phyloP scores from a whole-genome alignment of 2,888 invertebrate genomes.

The Apotomis capreana region DNA sequence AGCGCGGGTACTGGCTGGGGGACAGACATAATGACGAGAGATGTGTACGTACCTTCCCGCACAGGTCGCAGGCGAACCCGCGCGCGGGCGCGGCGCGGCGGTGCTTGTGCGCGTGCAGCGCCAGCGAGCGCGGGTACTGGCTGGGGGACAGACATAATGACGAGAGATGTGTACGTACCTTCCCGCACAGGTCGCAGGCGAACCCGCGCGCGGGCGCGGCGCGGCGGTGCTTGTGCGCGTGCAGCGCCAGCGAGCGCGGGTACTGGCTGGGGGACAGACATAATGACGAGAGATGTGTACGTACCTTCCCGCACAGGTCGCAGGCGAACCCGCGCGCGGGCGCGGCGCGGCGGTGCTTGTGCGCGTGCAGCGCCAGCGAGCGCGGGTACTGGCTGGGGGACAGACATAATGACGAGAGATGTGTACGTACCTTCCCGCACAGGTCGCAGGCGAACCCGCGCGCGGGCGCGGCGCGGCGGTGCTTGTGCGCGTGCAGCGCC shows the following conservation, averaged over 20 bases:
- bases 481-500: conserved; percentile 81
- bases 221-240: conserved; percentile 81
- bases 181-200: conserved; percentile 87
- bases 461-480: conserved; percentile 69
- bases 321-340: conserved; percentile 82
- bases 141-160: conserved; percentile 51
- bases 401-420: too few species aligned
- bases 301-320: conserved; percentile 86
- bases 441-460: conserved; percentile 85
- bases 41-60: conserved; percentile 79
- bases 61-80: conserved; percentile 86
- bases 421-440: conserved; percentile 82
- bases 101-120: conserved; percentile 82
- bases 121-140: conserved; percentile 84
- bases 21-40: background rate
- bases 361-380: conserved; percentile 83
- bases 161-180: conserved; percentile 59
- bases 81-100: conserved; percentile 66
- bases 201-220: conserved; percentile 68
- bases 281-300: too few species aligned
- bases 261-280: conserved; percentile 69
- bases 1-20: conserved; percentile 82
- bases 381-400: conserved; percentile 80
- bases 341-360: conserved; percentile 76
- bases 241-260: conserved; percentile 84